Evolutionary conservation across 2,113 vertebrate genomes (phyloP), one percentile per base, ranked within the genome.

Genomic region (Kryptolebias marmoratus): DNA sequence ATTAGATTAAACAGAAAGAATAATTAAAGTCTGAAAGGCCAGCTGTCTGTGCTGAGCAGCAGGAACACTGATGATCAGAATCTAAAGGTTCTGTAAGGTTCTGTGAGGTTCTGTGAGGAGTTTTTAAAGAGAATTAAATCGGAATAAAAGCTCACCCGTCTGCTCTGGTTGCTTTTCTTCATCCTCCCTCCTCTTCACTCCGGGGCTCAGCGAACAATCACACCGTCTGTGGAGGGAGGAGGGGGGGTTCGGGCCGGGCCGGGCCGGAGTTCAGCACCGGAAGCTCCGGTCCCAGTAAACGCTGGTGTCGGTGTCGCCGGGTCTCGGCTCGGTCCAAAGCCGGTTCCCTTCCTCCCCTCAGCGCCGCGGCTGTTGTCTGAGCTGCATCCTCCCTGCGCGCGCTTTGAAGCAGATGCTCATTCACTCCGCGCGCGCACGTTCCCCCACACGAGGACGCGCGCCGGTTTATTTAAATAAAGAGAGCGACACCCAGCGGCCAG

Each of bases 91-190:
- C 52, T 30, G 52, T 54, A 54, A 28, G n/a, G 49, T 14, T 14
- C 3, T 62, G 1, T 62, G 16, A 65, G 31, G 39, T 39, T 6
- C n/a, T 27, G 44, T 10, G 12, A 14, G 13, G 50, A 54, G n/a
- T 66, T 22, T 22, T 22, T 22, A 22, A 22, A 22, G 22, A 22
- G 22, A 22, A 22, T 44, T 11, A 13, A 2, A 16, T 15, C 54
- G 28, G 11, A 68, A 32, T 22, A 22, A 28, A 36, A 36, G 9
- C 77, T 73, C 32, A 79, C 77, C 95, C 95, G 83, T 85, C 95
- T 95, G 11, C 90, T 80, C 63, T 93, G 91, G 89, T 93, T 91
- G 90, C 94, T 96, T 73, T 95, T 97, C 94, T 95, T 97, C 96
- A 97, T 97, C 68, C 59, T 90, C 47, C 70, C 57, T 27, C 30